Evolutionary conservation across 2,888 invertebrate genomes (phyloP).

Genomic region (Antitype chi): DNA sequence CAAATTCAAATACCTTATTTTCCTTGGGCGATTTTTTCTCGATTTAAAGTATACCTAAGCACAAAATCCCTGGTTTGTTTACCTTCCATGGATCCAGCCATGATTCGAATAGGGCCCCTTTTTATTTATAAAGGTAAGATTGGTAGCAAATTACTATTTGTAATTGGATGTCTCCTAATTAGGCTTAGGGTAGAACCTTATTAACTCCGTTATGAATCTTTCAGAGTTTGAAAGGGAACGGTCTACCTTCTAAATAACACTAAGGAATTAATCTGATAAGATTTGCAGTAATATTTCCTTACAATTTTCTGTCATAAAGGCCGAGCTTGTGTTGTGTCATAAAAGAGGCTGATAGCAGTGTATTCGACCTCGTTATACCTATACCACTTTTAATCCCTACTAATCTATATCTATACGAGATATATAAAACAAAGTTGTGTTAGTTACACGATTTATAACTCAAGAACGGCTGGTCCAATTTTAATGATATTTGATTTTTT

Average conservation of each 20-base stretch:
- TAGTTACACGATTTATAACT: too few relatives aligned
- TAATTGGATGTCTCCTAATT: constrained; percentile 70
- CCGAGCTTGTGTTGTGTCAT: constrained; percentile 51
- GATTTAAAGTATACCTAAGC: constrained; percentile 72
- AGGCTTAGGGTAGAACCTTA: constrained; percentile 48
- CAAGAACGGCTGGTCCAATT: too few relatives aligned
- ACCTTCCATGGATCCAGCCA: constrained; percentile 60
- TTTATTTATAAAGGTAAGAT: constrained; percentile 62
- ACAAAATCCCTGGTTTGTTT: constrained; percentile 65
- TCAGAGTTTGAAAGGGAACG: background rate
- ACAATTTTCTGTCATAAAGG: constrained; percentile 57
- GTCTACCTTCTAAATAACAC: background rate
- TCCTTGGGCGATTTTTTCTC: constrained; percentile 65
- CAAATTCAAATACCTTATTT: constrained; percentile 72
- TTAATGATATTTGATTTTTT: too few relatives aligned
- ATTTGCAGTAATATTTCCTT: constrained; percentile 52
- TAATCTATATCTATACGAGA: too few relatives aligned
- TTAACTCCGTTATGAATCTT: constrained; percentile 37
- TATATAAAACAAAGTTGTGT: too few relatives aligned
- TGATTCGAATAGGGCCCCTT: constrained; percentile 65
- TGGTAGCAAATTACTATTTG: constrained; percentile 64
- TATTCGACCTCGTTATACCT: background rate
- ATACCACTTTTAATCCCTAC: background rate
- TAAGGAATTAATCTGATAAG: constrained; percentile 33
- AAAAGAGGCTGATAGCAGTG: constrained; percentile 37